Percentiles rank a stretch among this genome's conserved stretches.
These are phyloP conservation scores for Caenorhabditis latens DNA, from an alignment of 1,140 invertebrate species.

Conservation along the genomic window DNA sequence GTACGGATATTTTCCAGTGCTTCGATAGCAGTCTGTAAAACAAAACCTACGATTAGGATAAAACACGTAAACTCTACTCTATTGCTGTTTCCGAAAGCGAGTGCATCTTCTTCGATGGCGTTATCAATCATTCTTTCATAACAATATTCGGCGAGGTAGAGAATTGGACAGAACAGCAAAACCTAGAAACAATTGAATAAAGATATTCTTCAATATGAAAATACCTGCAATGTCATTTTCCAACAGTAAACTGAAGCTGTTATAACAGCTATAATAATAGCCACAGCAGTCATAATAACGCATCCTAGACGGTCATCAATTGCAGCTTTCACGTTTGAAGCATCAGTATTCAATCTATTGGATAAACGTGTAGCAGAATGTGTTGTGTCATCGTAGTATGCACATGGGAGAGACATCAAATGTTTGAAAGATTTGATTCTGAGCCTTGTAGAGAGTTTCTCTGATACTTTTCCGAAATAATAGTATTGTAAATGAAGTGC, in stretches of 20 bases:
- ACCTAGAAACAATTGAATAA: slow-evolving; percentile 34
- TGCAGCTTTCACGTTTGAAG: slow-evolving; percentile 79
- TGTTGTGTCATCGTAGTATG: not conserved
- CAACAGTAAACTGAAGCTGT: slow-evolving; percentile 78
- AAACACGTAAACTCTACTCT: slow-evolving; percentile 32
- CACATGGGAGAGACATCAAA: slow-evolving; percentile 80
- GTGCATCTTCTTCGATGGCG: slow-evolving; percentile 72
- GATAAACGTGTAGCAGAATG: slow-evolving; percentile 72
- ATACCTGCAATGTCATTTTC: slow-evolving; percentile 75
- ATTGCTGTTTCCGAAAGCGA: slow-evolving; percentile 79
- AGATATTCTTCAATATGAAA: not conserved
- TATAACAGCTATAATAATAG: slow-evolving; percentile 74
- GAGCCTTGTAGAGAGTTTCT: slow-evolving; percentile 76
- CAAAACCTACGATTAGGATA: not conserved
- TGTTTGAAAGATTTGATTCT: slow-evolving; percentile 17
- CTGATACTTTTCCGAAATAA: slow-evolving; percentile 81
- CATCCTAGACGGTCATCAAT: slow-evolving; percentile 78
- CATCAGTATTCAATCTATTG: slow-evolving; percentile 79
- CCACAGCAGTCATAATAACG: slow-evolving; percentile 77
- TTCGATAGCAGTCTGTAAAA: slow-evolving; percentile 70
- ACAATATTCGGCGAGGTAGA: slow-evolving; percentile 71
- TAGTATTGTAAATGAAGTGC: slow-evolving; percentile 78
- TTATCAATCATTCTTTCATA: slow-evolving; percentile 30
- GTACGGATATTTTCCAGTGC: slow-evolving; percentile 64
- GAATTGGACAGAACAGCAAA: slow-evolving; percentile 75